phyloP scores from a whole-genome alignment of 2,113 vertebrate species.

The Mobula birostris region DNA sequence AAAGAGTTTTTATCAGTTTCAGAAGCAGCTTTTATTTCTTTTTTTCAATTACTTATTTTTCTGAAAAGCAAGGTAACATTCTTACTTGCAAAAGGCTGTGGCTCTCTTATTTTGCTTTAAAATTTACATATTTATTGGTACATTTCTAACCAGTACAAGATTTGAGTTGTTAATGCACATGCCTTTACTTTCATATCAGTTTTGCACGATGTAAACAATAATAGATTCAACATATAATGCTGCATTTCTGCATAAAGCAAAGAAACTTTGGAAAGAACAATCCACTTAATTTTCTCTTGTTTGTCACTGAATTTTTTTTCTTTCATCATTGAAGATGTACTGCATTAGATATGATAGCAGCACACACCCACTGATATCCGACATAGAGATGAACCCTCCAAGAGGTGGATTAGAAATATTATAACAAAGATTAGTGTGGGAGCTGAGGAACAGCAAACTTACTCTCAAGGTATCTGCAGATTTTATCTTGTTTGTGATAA shows the following conservation, averaged over 20 bases:
- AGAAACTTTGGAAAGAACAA: background rate
- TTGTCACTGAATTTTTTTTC: background rate
- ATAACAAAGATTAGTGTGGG: background rate
- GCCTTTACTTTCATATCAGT: background rate
- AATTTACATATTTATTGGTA: constrained; percentile 10
- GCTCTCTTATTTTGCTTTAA: background rate
- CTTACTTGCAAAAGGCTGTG: background rate
- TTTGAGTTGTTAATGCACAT: background rate
- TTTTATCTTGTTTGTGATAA: background rate
- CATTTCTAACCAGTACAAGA: background rate
- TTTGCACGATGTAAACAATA: background rate
- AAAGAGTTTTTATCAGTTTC: constrained; percentile 66
- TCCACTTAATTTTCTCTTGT: no score
- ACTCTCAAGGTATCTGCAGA: background rate
- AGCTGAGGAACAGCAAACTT: background rate
- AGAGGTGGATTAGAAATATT: background rate
- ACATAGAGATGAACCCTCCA: background rate
- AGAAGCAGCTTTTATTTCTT: constrained; percentile 69
- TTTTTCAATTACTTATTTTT: constrained; percentile 53
- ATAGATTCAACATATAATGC: background rate
- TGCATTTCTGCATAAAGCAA: background rate
- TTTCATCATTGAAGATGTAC: background rate
- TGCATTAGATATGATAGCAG: background rate
- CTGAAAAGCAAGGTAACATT: background rate
- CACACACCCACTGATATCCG: background rate